These are phyloP conservation scores for Siphlonurus alternatus DNA, from an alignment of 2,888 invertebrate species.

Conservation along the genomic window DNA sequence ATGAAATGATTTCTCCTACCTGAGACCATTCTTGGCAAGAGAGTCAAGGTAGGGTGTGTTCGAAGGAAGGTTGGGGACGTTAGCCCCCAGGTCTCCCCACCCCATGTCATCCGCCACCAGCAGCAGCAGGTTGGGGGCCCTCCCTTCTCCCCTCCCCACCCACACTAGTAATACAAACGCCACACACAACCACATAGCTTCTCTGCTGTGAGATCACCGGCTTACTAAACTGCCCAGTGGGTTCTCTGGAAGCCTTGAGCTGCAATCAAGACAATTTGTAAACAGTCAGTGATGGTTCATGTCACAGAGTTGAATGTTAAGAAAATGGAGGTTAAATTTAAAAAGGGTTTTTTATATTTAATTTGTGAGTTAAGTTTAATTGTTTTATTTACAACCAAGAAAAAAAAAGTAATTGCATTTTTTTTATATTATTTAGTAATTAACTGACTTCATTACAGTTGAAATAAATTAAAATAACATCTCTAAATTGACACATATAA, in stretches of 20 bases:
- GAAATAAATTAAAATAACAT: too few species aligned
- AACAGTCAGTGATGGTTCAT: neutral
- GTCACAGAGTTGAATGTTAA: neutral
- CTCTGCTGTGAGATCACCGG: neutral
- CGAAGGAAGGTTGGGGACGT: constrained; percentile 8
- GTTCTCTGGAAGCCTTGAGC: constrained; percentile 36
- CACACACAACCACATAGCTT: neutral
- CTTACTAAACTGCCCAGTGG: constrained; percentile 30
- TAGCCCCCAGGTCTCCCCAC: constrained; percentile 16
- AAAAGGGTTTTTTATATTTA: too few species aligned
- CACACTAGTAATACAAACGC: neutral
- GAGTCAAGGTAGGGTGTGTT: constrained; percentile 14
- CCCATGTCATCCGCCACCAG: constrained; percentile 16
- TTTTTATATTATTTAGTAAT: too few species aligned
- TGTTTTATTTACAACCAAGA: neutral
- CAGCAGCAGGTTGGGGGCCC: constrained; percentile 13
- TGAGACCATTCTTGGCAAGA: constrained; percentile 13
- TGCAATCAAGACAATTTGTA: constrained; percentile 15
- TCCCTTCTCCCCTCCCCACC: neutral
- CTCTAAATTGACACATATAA: too few species aligned
- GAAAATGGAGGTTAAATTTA: neutral
- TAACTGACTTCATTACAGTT: too few species aligned
- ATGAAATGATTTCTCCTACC: constrained; percentile 9
- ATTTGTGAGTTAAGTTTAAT: too few species aligned
- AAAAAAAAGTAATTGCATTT: neutral